These are phyloP conservation scores for Bradysia coprophila DNA, from an alignment of 1,140 invertebrate genomes.

Conservation along the genomic window DNA sequence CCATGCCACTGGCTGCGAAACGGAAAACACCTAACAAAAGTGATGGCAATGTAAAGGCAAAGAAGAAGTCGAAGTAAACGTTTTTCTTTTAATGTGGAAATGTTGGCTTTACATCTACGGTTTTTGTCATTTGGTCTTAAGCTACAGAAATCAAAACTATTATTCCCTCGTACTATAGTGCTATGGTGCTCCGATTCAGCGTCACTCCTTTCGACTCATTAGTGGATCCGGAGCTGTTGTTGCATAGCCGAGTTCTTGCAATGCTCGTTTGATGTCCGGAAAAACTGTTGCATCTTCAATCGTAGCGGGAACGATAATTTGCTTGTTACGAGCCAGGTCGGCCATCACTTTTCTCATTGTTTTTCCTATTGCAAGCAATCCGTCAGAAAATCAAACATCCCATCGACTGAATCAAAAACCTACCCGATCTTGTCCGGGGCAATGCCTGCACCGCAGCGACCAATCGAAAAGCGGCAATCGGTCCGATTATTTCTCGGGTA, in stretches of 20 bases:
- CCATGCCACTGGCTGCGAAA: not conserved
- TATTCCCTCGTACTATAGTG: too few species aligned
- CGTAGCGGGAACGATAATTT: slow-evolving; percentile 60
- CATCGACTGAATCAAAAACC: too few species aligned
- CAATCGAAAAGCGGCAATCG: slow-evolving; percentile 71
- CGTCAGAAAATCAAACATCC: slow-evolving; percentile 6
- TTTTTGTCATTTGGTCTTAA: too few species aligned
- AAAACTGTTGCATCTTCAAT: slow-evolving; percentile 79
- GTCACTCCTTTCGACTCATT: too few species aligned
- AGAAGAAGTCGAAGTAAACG: slow-evolving; percentile 5
- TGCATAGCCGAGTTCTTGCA: slow-evolving; percentile 59
- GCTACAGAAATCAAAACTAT: too few species aligned
- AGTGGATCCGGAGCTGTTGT: slow-evolving; percentile 45
- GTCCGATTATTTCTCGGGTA: slow-evolving; percentile 66
- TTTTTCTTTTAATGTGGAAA: too few species aligned
- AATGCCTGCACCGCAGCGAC: slow-evolving; percentile 56
- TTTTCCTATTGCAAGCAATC: slow-evolving; percentile 43
- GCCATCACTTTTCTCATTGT: slow-evolving; percentile 70
- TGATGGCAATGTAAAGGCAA: slow-evolving; percentile 10
- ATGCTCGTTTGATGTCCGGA: slow-evolving; percentile 45
- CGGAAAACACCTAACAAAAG: slow-evolving; percentile 7
- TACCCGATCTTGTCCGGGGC: slow-evolving; percentile 54
- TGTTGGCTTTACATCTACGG: too few species aligned
- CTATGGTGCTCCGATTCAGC: too few species aligned
- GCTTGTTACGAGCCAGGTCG: slow-evolving; percentile 59